Conservation (phyloP, 2,113 vertebrate genomes). For the Chlamydotis undulata region DNA sequence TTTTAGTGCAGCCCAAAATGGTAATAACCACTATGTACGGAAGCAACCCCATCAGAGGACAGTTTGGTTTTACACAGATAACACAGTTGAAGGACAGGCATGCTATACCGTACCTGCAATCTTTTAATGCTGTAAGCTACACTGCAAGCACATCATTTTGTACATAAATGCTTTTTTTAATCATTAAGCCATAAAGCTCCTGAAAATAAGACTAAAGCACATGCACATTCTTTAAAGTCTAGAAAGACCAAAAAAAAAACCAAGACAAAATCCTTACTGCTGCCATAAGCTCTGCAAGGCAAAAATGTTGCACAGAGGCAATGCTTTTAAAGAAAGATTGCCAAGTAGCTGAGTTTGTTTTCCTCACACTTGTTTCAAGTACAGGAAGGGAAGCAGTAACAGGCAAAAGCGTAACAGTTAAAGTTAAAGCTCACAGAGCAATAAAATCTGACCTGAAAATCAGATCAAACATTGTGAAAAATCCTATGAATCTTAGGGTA, state of each 20-base stretch:
- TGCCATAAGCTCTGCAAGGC: background rate
- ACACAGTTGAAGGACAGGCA: background rate
- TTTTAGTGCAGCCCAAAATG: background rate
- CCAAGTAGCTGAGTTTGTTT: background rate
- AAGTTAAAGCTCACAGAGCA: background rate
- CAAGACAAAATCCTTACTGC: background rate
- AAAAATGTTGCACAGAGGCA: background rate
- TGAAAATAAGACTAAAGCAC: background rate
- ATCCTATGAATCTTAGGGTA: background rate
- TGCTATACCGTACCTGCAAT: background rate
- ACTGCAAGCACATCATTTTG: background rate
- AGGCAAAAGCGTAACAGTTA: background rate
- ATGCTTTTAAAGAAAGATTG: background rate
- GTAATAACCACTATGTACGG: background rate
- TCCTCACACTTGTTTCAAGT: background rate
- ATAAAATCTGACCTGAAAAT: background rate
- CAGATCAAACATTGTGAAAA: background rate
- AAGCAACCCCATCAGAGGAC: background rate
- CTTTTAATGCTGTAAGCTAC: background rate
- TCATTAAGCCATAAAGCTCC: background rate
- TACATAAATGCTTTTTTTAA: background rate
- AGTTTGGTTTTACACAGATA: background rate
- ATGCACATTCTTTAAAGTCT: background rate
- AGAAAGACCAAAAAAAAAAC: background rate
- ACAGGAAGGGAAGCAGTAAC: background rate